Conservation (phyloP, 2,113 vertebrate genomes). For the Emydocephalus ijimae region DNA sequence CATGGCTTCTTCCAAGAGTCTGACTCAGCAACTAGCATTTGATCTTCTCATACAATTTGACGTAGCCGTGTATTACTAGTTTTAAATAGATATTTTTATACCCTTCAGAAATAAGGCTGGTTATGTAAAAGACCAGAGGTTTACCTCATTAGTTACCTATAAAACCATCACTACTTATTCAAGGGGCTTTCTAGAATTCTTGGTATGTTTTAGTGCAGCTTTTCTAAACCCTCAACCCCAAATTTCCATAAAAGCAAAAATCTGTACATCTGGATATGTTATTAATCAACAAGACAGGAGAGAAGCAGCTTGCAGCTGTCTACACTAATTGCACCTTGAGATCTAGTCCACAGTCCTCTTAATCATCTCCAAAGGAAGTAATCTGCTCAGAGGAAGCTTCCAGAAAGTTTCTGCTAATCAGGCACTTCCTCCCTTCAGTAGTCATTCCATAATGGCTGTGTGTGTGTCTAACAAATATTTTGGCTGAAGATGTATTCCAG, state of each 20-base stretch:
- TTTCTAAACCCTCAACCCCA: background rate
- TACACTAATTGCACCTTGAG: constrained; percentile 21
- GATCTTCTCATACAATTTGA: constrained; percentile 6
- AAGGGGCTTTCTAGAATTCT: constrained; percentile 15
- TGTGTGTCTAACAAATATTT: background rate
- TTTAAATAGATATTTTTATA: constrained; percentile 13
- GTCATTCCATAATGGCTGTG: constrained; percentile 27
- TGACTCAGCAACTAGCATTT: background rate
- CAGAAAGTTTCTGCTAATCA: background rate
- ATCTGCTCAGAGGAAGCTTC: constrained; percentile 28
- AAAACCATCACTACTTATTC: background rate
- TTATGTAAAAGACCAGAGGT: constrained; percentile 19
- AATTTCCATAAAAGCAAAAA: constrained; percentile 26
- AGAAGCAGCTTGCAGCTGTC: constrained; percentile 18
- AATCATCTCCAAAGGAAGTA: constrained; percentile 13
- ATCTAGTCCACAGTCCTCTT: background rate
- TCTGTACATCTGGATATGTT: constrained; percentile 35
- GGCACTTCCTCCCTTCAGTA: background rate
- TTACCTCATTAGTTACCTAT: background rate
- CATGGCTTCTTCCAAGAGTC: background rate
- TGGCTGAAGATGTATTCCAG: constrained; percentile 49
- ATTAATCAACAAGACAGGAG: constrained; percentile 33
- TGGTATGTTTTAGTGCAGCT: constrained; percentile 5
- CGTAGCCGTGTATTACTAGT: background rate
- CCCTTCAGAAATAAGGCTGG: background rate